Conservation (phyloP, 2,888 invertebrate species). For the Lasioglossum lativentre region DNA sequence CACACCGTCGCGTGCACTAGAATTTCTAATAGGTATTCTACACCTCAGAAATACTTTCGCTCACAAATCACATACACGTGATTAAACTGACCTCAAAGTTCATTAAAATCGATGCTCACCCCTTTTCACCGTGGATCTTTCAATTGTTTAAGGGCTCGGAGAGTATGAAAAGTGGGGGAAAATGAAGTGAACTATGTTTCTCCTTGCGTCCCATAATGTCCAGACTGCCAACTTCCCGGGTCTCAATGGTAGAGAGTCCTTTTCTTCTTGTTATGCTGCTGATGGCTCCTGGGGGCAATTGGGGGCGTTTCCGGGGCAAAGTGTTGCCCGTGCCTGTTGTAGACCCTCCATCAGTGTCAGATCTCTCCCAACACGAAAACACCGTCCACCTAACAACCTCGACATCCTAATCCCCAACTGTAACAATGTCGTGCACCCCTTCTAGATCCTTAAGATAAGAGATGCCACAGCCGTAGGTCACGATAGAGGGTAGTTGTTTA, state of each 20-base stretch:
- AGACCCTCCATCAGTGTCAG: slow-evolving; percentile 10
- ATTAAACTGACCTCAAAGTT: neutral
- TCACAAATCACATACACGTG: neutral
- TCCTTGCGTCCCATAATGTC: neutral
- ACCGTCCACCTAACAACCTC: slow-evolving; percentile 58
- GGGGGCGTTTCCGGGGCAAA: neutral
- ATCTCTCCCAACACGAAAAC: slow-evolving; percentile 33
- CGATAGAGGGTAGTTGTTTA: slow-evolving; percentile 58
- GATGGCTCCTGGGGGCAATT: neutral
- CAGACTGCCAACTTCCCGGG: neutral
- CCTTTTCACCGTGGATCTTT: neutral
- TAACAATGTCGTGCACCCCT: slow-evolving; percentile 59
- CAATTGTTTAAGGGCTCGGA: neutral
- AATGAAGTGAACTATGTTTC: neutral
- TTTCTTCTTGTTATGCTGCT: neutral
- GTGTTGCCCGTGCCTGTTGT: neutral
- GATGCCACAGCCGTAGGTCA: slow-evolving; percentile 55
- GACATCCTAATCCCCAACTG: slow-evolving; percentile 36
- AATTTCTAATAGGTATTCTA: neutral
- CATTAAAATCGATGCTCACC: neutral
- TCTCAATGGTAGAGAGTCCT: neutral
- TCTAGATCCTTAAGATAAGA: slow-evolving; percentile 58
- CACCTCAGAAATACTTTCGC: neutral
- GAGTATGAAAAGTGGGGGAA: neutral
- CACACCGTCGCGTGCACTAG: neutral